Conservation (phyloP, 2,113 vertebrate genomes). For the Sorex fumeus region DNA sequence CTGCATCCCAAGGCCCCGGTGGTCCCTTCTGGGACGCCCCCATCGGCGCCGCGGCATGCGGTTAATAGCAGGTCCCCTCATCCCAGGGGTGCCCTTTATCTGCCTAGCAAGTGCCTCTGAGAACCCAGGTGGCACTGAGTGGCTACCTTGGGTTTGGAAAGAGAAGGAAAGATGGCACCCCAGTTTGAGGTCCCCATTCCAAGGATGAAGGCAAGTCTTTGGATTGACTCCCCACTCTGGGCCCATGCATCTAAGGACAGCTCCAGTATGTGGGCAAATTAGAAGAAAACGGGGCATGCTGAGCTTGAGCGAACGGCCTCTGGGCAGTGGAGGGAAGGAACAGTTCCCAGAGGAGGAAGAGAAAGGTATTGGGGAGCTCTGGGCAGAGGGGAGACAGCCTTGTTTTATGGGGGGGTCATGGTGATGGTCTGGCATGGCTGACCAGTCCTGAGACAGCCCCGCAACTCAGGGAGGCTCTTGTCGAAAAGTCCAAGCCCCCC, state of each 20-base stretch:
- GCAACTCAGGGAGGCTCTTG: not conserved
- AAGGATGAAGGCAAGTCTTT: not conserved
- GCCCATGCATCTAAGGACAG: not conserved
- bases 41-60: not conserved
- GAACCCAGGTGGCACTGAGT: constrained; percentile 35
- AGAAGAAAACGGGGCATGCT: not conserved
- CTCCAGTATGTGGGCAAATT: not conserved
- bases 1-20: not conserved
- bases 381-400: not conserved
- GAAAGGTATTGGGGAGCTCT: not conserved
- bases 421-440: not conserved
- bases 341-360: constrained; percentile 15
- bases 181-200: constrained; percentile 7
- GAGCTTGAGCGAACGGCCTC: not conserved
- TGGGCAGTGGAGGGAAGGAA: constrained; percentile 3
- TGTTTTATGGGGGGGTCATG: constrained; percentile 66
- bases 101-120: constrained; percentile 59
- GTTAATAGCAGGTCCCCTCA: constrained; percentile 2
- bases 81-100: not conserved
- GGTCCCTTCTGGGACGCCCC: not conserved
- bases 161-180: not conserved
- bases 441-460: constrained; percentile 2
- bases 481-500: constrained; percentile 5
- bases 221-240: not conserved
- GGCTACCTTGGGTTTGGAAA: constrained; percentile 29